Evolutionary conservation across 2,888 invertebrate species (phyloP), one percentile per base, ranked within the genome.

Genomic region (Ceriagrion tenellum): DNA sequence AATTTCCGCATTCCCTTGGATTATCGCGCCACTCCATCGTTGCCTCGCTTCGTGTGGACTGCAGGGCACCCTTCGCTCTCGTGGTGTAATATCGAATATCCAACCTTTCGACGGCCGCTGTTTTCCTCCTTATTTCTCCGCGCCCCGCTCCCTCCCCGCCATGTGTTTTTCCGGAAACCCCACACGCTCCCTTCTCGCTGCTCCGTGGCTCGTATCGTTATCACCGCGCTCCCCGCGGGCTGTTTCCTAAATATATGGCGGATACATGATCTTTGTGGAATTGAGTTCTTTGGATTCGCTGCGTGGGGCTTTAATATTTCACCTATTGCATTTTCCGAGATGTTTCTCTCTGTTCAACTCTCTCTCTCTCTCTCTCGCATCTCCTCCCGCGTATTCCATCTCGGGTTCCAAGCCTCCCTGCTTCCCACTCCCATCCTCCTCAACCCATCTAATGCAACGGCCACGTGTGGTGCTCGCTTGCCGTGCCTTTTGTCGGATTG

Each of bases 191-290:
- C 47, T 47, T 47, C 47, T 47, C 47, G 8, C 47, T 47, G 47
- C 47, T 47, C 4, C 4, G 59, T 59, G 26, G 23, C 69, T 69
- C 69, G 69, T 69, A 69, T 81, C 81, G 81, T 81, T 81, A 81
- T 81, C 35, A 35, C 81, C 26, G 30, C 30, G 30, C 81, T 23
- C 81, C 35, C n/a, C 35, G 35, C 81, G 81, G 35, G 30, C 81
- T 81, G 81, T 81, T 81, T 81, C 81, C 81, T 35, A 81, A 81
- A 81, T 81, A 81, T 81, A 81, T 35, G 81, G 35, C 35, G 81
- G 81, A 81, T 81, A 81, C 81, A 30, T 81, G 81, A 81, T 81
- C 81, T 81, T 81, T 81, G 30, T 81, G 81, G 30, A 35, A 81
- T 81, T 81, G 81, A 81, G 81, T 81, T 81, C 81, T 81, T 81